Evolutionary conservation across 2,888 invertebrate species (phyloP), one percentile per base, ranked within the genome.

Genomic region (Athalia circularis): DNA sequence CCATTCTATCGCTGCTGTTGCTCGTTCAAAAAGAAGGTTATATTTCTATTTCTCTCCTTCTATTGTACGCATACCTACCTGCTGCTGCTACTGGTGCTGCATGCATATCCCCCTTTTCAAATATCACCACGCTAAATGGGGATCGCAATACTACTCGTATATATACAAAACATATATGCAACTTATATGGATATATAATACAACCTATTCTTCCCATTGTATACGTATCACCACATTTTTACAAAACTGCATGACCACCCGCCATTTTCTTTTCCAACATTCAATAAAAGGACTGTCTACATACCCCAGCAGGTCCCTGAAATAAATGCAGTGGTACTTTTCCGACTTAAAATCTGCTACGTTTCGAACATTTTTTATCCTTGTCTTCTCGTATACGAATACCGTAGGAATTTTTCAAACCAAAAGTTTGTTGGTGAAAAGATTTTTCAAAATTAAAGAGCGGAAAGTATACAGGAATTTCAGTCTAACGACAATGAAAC

Each of bases 141-240:
- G 29, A 29, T 29, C 29, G 29, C 29, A 29, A 29, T 29, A 29
- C 29, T 29, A 2, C 29, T 29, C 29, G 29, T 29, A 29, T 29
- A 29, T 29, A 29, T 2, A n/a, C n/a, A n/a, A 29, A 29, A 29
- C 29, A 29, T 29, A 29, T 68, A 29, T 68, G 13, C 65, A 47
- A 13, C 13, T 65, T 7, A 11, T 52, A 7, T 52, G 52, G 52
- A 29, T 29, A 29, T 29, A 29, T 29, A 29, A 29, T 29, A 29
- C 29, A 29, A 29, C 1, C 29, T 52, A 52, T 61, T 7, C 13
- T n/a, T 15, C 61, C 61, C 43, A 29, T 68, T 50, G 68, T 68
- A 68, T 68, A 68, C 68, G 68, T 68, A 68, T 54, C 13, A 52
- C 54, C 54, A 68, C 68, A 68, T 68, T 68, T 68, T 13, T 48